phyloP scores from a whole-genome alignment of 1,140 invertebrate genomes.

The Trinorchestia longiramus region DNA sequence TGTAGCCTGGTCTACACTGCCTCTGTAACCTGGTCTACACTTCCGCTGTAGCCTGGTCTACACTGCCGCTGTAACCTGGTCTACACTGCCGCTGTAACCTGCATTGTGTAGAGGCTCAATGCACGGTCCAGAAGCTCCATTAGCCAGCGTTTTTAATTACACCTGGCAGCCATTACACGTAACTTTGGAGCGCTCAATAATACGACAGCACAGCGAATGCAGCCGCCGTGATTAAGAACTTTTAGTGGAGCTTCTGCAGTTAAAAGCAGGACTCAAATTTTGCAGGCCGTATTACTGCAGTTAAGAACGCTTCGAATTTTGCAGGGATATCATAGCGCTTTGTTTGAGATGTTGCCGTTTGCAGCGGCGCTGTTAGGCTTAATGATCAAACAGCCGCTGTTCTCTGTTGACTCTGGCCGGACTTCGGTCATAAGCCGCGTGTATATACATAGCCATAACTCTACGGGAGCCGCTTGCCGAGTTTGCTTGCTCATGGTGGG shows the following conservation, averaged over 20 bases:
- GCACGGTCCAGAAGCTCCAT: background rate
- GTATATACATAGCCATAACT: background rate
- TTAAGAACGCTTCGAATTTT: background rate
- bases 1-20: too few relatives aligned
- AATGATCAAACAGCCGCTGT: background rate
- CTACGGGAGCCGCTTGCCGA: background rate
- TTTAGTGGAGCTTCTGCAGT: background rate
- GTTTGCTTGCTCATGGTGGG: background rate
- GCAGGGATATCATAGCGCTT: background rate
- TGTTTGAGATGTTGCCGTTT: background rate
- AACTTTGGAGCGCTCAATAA: background rate
- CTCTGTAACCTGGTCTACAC: too few relatives aligned
- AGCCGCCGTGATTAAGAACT: background rate
- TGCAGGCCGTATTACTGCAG: background rate
- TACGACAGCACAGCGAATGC: background rate
- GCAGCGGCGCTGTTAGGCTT: background rate
- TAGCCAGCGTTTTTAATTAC: background rate
- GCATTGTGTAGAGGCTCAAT: too few relatives aligned
- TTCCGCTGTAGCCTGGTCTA: too few relatives aligned
- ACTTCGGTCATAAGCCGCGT: background rate
- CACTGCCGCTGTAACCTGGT: too few relatives aligned
- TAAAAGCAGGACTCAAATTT: background rate
- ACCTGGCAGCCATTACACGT: background rate
- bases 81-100: too few relatives aligned
- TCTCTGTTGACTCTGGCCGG: background rate